These are phyloP conservation scores for Typhlichthys eigenmanni DNA, from an alignment of 2,797 vertebrate genomes.

Conservation along the genomic window DNA sequence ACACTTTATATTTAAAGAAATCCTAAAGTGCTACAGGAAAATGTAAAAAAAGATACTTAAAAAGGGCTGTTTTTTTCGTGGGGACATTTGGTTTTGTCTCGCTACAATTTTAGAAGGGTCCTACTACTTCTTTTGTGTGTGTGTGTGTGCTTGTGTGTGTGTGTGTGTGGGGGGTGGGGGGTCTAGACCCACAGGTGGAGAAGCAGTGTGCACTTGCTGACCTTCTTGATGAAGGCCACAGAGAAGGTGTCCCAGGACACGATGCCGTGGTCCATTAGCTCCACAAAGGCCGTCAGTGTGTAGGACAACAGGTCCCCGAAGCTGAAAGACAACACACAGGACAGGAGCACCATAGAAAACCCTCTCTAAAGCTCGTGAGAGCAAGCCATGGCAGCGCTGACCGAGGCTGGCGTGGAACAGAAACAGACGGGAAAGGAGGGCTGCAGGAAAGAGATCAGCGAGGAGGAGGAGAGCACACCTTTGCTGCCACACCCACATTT, in stretches of 20 bases:
- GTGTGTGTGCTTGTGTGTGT: too few species aligned
- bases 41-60: too few species aligned
- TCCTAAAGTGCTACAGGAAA: too few species aligned
- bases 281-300: slow-evolving; percentile 97
- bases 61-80: too few species aligned
- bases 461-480: slow-evolving; percentile 28
- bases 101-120: too few species aligned
- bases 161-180: too few species aligned
- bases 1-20: too few species aligned
- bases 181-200: too few species aligned
- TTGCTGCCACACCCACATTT: slow-evolving; percentile 49
- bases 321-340: slow-evolving; percentile 81
- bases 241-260: slow-evolving; percentile 99
- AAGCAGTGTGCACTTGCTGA: slow-evolving; percentile 51
- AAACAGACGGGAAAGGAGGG: background rate
- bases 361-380: slow-evolving; percentile 49
- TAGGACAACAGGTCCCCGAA: slow-evolving; percentile 98
- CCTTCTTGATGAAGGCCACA: slow-evolving; percentile 99
- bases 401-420: background rate
- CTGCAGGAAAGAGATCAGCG: slow-evolving; percentile 11
- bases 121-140: too few species aligned
- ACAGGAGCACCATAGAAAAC: slow-evolving; percentile 65
- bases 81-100: too few species aligned
- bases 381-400: slow-evolving; percentile 37
- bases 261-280: slow-evolving; percentile 99